Percentiles rank a stretch among this genome's conserved stretches.
Evolutionary conservation across 2,888 invertebrate genomes (phyloP).

Genomic region (Gymnosoma rotundatum): DNA sequence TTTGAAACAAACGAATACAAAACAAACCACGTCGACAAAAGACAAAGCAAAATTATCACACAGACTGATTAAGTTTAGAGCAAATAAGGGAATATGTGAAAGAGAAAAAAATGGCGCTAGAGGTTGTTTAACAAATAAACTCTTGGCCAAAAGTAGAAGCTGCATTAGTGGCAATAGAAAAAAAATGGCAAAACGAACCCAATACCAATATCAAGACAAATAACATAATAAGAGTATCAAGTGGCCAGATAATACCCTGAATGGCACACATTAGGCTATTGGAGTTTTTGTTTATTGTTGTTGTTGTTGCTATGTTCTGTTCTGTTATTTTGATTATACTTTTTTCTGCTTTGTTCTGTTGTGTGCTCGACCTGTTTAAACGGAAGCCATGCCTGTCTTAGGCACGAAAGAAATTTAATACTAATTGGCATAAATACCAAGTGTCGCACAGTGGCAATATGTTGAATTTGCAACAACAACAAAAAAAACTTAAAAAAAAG

Average conservation of each 20-base stretch:
- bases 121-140: conserved; percentile 71
- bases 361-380: conserved; percentile 77
- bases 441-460: conserved; percentile 78
- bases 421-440: conserved; percentile 82
- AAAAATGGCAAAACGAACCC: conserved; percentile 61
- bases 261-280: conserved; percentile 69
- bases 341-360: conserved; percentile 16
- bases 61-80: conserved; percentile 53
- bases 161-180: conserved; percentile 41
- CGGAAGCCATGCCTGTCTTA: conserved; percentile 77
- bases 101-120: conserved; percentile 78
- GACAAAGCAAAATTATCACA: conserved; percentile 40
- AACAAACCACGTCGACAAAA: background rate
- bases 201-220: conserved; percentile 72
- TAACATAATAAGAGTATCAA: conserved; percentile 47
- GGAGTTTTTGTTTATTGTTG: conserved; percentile 30
- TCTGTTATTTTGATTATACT: conserved; percentile 5
- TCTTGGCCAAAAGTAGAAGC: conserved; percentile 49
- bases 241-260: conserved; percentile 55
- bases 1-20: conserved; percentile 1
- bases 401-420: conserved; percentile 81
- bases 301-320: conserved; percentile 8
- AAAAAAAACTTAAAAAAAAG: conserved; percentile 44
- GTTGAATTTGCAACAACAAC: conserved; percentile 70
- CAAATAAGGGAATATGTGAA: conserved; percentile 68